Evolutionary conservation across 2,888 invertebrate genomes (phyloP), one percentile per base, ranked within the genome.

Genomic region (Caenorhabditis sp.): DNA sequence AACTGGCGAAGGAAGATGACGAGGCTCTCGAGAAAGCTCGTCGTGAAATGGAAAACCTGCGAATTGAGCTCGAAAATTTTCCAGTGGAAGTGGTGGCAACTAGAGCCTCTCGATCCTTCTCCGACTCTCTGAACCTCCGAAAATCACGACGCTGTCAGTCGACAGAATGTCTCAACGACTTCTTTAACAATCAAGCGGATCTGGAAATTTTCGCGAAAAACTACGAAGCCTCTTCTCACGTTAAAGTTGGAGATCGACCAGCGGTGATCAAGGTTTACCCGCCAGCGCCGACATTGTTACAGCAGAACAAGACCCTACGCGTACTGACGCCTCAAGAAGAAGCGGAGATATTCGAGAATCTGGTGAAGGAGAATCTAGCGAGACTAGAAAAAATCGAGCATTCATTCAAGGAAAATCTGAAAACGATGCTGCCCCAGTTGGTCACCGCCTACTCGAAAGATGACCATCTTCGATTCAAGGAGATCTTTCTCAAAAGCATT

Each of bases 141-240:
- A 76, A 68, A 19, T 10, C 26, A 5, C 66, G 76, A 12, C 49
- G 77, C 14, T 61, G 69, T 31, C 63, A 54, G 3, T 79, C 77
- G 1, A 19, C 12, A 7, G 77, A 51, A 31, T 10, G 12, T 22
- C 77, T 79, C 49, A 24, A 24, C 14, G 61, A 54, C 0, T 54
- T 26, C 24, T 70, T 63, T 24, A 54, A 31, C n/a, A 44, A 5
- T 5, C 54, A 63, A 44, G 28, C 63, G 0, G 77, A 79, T 22
- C n/a, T 70, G 10, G 70, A 79, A 12, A 26, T 70, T 0, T 51
- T 70, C 35, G 31, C 6, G 2, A 68, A 28, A 24, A 76, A 76
- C 16, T 58, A 38, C 8, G 68, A 76, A 24, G 10, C 24, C 0
- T 31, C 38, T 14, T 14, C n/a, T 6, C 28, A n/a, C n/a, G 16